A percentile compares a stretch with the other conserved stretches of the same genome.
These are phyloP conservation scores for Oedothorax gibbosus DNA, from an alignment of 1,140 invertebrate species.

Conservation along the genomic window DNA sequence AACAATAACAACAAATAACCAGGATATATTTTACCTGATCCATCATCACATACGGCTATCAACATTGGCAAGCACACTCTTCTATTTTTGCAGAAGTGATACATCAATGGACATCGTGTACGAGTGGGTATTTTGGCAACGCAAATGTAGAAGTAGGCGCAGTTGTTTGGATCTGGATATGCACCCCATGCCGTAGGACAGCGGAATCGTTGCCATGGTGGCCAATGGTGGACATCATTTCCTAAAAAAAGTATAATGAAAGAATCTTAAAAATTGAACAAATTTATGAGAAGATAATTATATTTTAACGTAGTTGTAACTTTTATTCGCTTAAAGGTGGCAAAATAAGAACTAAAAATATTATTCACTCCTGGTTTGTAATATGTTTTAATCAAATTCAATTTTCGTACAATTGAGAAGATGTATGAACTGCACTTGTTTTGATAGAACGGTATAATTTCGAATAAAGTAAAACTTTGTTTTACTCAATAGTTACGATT, in stretches of 20 bases:
- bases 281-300: too few species aligned
- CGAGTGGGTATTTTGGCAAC: neutral
- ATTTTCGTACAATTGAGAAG: too few species aligned
- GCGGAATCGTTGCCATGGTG: neutral
- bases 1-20: neutral
- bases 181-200: slow-evolving; percentile 8
- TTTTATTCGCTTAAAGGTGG: too few species aligned
- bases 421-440: too few species aligned
- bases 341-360: too few species aligned
- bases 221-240: neutral
- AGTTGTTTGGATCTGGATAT: slow-evolving; percentile 14
- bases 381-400: too few species aligned
- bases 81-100: slow-evolving; percentile 20
- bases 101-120: neutral
- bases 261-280: too few species aligned
- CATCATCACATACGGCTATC: slow-evolving; percentile 27
- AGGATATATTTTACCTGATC: neutral
- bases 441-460: too few species aligned
- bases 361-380: too few species aligned
- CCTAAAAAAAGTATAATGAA: neutral
- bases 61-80: slow-evolving; percentile 15
- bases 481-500: too few species aligned
- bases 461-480: too few species aligned
- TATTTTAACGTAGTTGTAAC: too few species aligned
- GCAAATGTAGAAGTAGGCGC: slow-evolving; percentile 23